Base-by-base conservation (phyloP, 2,888 invertebrate species). In the Eupithecia insigniata region DNA sequence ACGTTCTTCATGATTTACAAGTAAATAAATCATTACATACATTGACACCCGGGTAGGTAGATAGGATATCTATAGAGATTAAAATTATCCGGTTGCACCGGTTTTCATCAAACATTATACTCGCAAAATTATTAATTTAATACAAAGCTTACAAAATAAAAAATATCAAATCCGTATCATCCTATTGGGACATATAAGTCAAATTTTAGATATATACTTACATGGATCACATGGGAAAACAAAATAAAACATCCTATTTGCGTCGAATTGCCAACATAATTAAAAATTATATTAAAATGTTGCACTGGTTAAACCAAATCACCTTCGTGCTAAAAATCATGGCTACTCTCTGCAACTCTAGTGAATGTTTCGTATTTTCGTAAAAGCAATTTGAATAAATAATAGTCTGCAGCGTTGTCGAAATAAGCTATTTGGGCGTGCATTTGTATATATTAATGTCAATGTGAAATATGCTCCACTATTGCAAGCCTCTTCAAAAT, bases 321-420 rank as follows among this genome's bases (percentile, higher is more conserved):
- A 55, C 55, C 55, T 55, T 26, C 12, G 26, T 55, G 12, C 22
- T 55, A 55, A 55, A 55, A 55, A 14, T 55, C 55, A 26, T 55
- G 55, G 22, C n/a, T 46, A 46, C 46, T 5, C 16, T 7, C 51
- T 55, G 55, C 55, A 55, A 55, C 55, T 51, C 51, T 26, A 5
- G 55, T 26, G 55, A 55, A 55, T 55, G 26, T 55, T 55, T 55
- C 12, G 55, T 55, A 26, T 55, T 26, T 55, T 55, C 55, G 55
- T 55, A 55, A 55, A 55, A 26, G 55, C 55, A 55, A 55, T 55
- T 55, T 55, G 55, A 55, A 55, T 55, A 22, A 55, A 55, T 55
- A 55, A 55, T 51, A 55, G 26, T 26, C 14, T 55, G 14, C 26
- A 55, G 22, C 26, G 55, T 55, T 55, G 55, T 26, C 12, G 55